Percentiles rank a stretch among this genome's conserved stretches.
Conservation (phyloP, 2,113 vertebrate species). For the Tragelaphus scriptus region DNA sequence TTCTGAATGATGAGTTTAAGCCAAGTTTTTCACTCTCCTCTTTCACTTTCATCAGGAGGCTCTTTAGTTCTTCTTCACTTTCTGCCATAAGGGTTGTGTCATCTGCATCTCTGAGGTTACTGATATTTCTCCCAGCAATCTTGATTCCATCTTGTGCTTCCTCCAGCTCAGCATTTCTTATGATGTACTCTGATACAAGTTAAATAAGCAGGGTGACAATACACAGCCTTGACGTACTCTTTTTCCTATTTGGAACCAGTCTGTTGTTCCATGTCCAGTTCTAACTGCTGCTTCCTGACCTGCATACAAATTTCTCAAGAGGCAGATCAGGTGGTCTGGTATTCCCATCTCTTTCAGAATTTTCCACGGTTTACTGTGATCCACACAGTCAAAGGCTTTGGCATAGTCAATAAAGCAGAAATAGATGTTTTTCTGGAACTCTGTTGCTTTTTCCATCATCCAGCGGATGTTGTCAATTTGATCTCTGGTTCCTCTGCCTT, state of each 20-base stretch:
- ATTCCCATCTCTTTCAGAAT: neutral
- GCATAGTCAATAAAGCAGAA: neutral
- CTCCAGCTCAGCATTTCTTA: neutral
- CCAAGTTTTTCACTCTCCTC: neutral
- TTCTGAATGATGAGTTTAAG: neutral
- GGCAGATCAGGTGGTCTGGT: neutral
- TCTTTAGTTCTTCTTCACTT: neutral
- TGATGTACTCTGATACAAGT: neutral
- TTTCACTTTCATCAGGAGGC: neutral
- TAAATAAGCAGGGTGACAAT: too few species aligned
- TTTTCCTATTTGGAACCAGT: neutral
- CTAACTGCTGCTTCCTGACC: neutral
- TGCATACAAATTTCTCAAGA: neutral
- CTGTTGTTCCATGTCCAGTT: rapidly evolving
- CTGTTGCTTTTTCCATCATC: neutral
- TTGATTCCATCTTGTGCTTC: neutral
- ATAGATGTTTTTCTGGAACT: neutral
- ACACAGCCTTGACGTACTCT: rapidly evolving
- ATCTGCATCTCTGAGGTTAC: neutral
- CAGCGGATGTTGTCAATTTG: too few species aligned
- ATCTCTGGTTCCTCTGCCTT: too few species aligned
- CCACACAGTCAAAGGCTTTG: neutral
- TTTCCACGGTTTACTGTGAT: neutral
- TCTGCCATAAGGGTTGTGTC: neutral
- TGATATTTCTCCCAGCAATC: neutral